phyloP scores from a whole-genome alignment of 2,113 vertebrate genomes.

The Notothenia coriiceps region DNA sequence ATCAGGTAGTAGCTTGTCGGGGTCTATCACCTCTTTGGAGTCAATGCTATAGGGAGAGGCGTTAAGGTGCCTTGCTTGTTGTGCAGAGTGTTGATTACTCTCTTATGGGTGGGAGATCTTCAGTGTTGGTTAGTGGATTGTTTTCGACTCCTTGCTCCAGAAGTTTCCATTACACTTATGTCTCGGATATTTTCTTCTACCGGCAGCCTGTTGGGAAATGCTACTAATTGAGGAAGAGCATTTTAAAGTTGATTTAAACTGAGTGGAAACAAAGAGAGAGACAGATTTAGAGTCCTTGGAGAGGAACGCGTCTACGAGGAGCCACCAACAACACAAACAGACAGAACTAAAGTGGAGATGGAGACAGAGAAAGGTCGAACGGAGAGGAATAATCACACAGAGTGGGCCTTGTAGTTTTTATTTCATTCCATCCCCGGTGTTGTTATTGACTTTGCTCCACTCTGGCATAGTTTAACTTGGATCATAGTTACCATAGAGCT shows the following conservation, averaged over 20 bases:
- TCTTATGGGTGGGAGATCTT: too few relatives aligned
- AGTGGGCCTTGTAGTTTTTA: too few relatives aligned
- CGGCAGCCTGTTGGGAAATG: background rate
- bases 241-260: conserved; percentile 3
- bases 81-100: too few relatives aligned
- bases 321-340: conserved; percentile 7
- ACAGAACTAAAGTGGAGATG: background rate
- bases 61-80: too few relatives aligned
- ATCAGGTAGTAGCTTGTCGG: too few relatives aligned
- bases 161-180: too few relatives aligned
- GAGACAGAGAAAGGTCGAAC: background rate
- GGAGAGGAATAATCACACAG: conserved; percentile 1
- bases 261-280: conserved; percentile 9
- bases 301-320: conserved; percentile 1
- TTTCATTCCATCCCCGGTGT: too few relatives aligned
- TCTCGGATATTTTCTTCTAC: background rate
- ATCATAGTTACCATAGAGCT: conserved; percentile 1
- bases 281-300: conserved; percentile 16
- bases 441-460: background rate
- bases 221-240: background rate
- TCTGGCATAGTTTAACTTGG: background rate
- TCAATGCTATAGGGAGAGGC: too few relatives aligned
- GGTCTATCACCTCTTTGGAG: too few relatives aligned
- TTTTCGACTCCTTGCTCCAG: too few relatives aligned
- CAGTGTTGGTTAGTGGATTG: too few relatives aligned